A percentile compares a stretch with the other conserved stretches of the same genome.
phyloP scores from a whole-genome alignment of 53 echinoderm and acorn worm species.

The Patiria pectinifera region DNA sequence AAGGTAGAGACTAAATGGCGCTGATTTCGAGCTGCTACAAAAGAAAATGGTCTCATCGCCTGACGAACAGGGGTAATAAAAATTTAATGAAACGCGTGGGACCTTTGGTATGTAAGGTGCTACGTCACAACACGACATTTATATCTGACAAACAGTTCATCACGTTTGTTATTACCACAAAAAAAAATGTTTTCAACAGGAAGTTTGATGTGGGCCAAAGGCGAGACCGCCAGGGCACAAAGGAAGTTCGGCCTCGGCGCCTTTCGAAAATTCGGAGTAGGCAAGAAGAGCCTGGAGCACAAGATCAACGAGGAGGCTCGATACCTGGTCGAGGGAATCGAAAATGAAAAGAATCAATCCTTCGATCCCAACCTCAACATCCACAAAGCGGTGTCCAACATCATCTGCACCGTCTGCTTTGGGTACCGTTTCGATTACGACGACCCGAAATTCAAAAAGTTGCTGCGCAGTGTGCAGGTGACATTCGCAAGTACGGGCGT shows the following conservation, averaged over 20 bases:
- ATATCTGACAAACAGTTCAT: too few species aligned
- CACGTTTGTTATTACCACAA: too few species aligned
- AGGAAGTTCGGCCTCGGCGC: conserved; percentile 78
- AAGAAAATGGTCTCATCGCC: too few species aligned
- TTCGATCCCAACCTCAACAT: conserved; percentile 58
- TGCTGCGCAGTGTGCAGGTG: not conserved
- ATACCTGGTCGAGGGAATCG: conserved; percentile 47
- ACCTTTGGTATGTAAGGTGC: too few species aligned
- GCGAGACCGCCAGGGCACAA: conserved; percentile 70
- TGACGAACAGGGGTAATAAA: too few species aligned
- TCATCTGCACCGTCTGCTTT: conserved; percentile 79
- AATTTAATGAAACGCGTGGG: too few species aligned
- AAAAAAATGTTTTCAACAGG: conserved; percentile 65
- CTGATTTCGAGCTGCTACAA: too few species aligned
- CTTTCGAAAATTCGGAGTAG: conserved; percentile 86
- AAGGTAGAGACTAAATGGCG: too few species aligned
- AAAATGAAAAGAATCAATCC: conserved; percentile 35
- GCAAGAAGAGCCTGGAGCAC: conserved; percentile 77
- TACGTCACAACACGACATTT: too few species aligned
- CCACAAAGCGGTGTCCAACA: conserved; percentile 72
- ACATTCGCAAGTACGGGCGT: not conserved
- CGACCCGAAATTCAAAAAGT: conserved; percentile 11
- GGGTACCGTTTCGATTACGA: conserved; percentile 61
- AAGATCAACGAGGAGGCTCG: conserved; percentile 79
- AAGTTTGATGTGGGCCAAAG: conserved; percentile 75